Evolutionary conservation across 2,113 vertebrate species (phyloP), one percentile per base, ranked within the genome.

Genomic region (Collichthys lucidus): DNA sequence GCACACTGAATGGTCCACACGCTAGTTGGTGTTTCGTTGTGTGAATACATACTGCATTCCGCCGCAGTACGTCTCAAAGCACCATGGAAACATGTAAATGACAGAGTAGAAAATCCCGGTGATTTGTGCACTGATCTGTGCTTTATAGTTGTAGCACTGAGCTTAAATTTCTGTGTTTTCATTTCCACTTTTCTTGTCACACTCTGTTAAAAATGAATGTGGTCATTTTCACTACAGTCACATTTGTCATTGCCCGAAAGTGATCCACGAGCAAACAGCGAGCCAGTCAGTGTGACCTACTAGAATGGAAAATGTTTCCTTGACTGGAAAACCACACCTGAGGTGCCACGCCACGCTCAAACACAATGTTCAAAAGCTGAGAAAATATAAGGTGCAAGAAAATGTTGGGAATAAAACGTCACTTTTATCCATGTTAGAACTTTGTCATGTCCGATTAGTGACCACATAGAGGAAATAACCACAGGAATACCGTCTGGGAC

Each of bases 251-350:
- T 88, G 81, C 66, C 72, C 46, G 11, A 77, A 78, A 86, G 53
- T 81, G 79, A 87, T 88, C 83, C 71, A 12, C 19, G n/a, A 31
- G 56, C 53, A 85, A 89, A 90, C 72, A 81, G 74, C 44, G 3
- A 73, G 74, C n/a, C 64, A 65, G 80, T 75, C 77, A 82, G 62
- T 70, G 63, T 74, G 82, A 86, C 65, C 68, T 84, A 79, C 88
- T 89, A 70, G 80, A 79, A 83, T 76, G 76, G 70, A 89, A 89
- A 85, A 84, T 86, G 50, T 88, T 89, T 83, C 82, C 64, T 75
- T 74, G 61, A 74, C 73, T 86, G 80, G 79, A 90, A 89, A 91
- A 89, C 85, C 78, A 61, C 86, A 89, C 85, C 86, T 89, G 86
- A 77, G 53, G 50, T 69, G 4, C 52, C 63, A 80, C 35, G 20